phyloP scores from a whole-genome alignment of 1,140 invertebrate genomes.

The Drosophila sproati region DNA sequence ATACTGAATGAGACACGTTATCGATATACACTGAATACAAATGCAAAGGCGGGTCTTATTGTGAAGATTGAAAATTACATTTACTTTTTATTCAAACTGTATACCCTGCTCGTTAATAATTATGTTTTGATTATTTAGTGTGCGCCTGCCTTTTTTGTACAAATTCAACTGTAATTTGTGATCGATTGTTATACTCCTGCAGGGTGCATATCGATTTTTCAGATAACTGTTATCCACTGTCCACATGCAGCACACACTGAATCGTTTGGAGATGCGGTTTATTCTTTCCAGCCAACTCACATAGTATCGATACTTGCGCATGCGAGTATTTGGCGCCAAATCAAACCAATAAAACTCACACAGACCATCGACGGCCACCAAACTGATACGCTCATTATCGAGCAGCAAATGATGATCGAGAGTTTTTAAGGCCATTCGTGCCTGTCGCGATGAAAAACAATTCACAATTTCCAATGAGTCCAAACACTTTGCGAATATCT shows the following conservation, averaged over 20 bases:
- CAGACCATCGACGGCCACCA: constrained; percentile 26
- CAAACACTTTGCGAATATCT: constrained; percentile 16
- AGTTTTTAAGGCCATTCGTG: constrained; percentile 22
- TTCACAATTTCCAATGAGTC: constrained; percentile 29
- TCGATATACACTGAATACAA: neutral
- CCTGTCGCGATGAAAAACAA: constrained; percentile 22
- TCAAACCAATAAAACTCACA: constrained; percentile 44
- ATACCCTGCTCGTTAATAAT: constrained; percentile 12
- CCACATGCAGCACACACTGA: constrained; percentile 32
- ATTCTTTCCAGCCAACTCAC: constrained; percentile 15
- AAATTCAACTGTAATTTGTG: constrained; percentile 13
- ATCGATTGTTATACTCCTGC: constrained; percentile 12
- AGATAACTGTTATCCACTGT: constrained; percentile 33
- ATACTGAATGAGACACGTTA: neutral
- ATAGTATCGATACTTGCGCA: constrained; percentile 38
- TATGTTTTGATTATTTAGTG: constrained; percentile 18
- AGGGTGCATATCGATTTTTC: neutral
- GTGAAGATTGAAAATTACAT: neutral
- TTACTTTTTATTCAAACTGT: constrained; percentile 3
- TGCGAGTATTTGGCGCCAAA: constrained; percentile 1
- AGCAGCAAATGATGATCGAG: constrained; percentile 28
- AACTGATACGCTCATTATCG: constrained; percentile 11
- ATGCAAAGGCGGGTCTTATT: neutral
- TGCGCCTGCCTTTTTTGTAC: constrained; percentile 6
- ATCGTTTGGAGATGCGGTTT: constrained; percentile 29